Evolutionary conservation across 2,113 vertebrate species (phyloP).

Genomic region (Etheostoma cragini): DNA sequence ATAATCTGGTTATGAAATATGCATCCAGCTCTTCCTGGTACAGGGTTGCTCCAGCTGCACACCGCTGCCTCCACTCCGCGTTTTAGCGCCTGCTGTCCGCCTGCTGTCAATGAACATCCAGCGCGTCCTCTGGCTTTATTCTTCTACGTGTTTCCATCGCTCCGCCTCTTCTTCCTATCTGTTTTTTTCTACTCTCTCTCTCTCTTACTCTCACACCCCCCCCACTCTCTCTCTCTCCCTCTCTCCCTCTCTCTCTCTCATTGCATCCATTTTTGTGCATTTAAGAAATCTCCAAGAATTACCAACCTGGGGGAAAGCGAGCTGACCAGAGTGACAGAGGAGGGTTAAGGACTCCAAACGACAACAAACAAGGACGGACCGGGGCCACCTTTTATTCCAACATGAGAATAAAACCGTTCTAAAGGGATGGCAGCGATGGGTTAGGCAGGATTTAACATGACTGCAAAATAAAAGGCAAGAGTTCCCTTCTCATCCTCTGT

Average conservation of each 20-base stretch:
- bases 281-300: slow-evolving; percentile 87
- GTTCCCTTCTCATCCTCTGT: slow-evolving; percentile 32
- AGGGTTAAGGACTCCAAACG: slow-evolving; percentile 66
- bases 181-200: slow-evolving; percentile 38
- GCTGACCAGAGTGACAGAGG: slow-evolving; percentile 66
- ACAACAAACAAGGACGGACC: slow-evolving; percentile 72
- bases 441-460: slow-evolving; percentile 87
- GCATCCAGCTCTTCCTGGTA: slow-evolving; percentile 39
- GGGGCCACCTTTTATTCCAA: slow-evolving; percentile 65
- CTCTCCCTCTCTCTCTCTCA: slow-evolving; percentile 54
- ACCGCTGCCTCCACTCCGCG: slow-evolving; percentile 71
- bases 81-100: slow-evolving; percentile 68
- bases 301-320: slow-evolving; percentile 81
- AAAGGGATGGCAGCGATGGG: slow-evolving; percentile 85
- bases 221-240: slow-evolving; percentile 43
- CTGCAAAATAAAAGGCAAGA: slow-evolving; percentile 88
- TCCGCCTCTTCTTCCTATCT: slow-evolving; percentile 80
- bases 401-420: slow-evolving; percentile 76
- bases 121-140: slow-evolving; percentile 72
- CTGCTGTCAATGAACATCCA: slow-evolving; percentile 85
- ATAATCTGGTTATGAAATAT: slow-evolving; percentile 67
- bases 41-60: slow-evolving; percentile 25
- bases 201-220: not conserved
- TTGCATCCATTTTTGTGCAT: slow-evolving; percentile 88
- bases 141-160: slow-evolving; percentile 79